Conservation (phyloP, 1,140 invertebrate genomes). For the Nautilus pompilius region DNA sequence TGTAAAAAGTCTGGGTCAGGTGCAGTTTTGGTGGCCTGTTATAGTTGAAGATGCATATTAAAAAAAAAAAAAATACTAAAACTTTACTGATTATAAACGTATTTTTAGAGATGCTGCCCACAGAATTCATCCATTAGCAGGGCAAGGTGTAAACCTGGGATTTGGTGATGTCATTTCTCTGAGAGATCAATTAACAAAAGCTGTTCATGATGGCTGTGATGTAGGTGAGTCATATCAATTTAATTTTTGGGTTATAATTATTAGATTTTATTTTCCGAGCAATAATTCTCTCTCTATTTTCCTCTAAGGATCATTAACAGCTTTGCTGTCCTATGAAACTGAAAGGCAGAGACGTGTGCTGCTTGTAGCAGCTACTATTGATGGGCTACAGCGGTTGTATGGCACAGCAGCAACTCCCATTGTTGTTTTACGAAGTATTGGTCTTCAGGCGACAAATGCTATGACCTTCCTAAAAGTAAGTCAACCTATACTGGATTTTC, state of each 20-base stretch:
- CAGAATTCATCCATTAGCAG: slow-evolving; percentile 92
- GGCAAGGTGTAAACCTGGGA: slow-evolving; percentile 95
- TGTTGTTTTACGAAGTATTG: slow-evolving; percentile 78
- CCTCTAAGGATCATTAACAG: slow-evolving; percentile 54
- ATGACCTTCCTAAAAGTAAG: slow-evolving; percentile 79
- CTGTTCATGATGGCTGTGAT: slow-evolving; percentile 70
- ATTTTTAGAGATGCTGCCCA: slow-evolving; percentile 84
- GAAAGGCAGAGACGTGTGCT: slow-evolving; percentile 80
- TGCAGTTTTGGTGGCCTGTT: not conserved
- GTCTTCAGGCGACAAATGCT: slow-evolving; percentile 79
- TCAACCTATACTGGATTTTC: too few relatives aligned
- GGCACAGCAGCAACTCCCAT: slow-evolving; percentile 71
- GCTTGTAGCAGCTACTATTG: slow-evolving; percentile 81
- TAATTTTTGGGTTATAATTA: not conserved
- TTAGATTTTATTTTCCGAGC: not conserved
- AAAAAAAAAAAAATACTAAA: not conserved
- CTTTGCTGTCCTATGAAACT: slow-evolving; percentile 81
- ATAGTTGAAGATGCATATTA: not conserved
- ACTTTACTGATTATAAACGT: not conserved
- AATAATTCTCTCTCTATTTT: not conserved
- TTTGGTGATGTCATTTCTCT: slow-evolving; percentile 86
- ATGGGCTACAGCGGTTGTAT: slow-evolving; percentile 85
- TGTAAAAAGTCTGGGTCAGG: too few relatives aligned
- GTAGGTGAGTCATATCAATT: slow-evolving; percentile 60
- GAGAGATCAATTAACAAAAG: slow-evolving; percentile 67